Evolutionary conservation across 2,797 vertebrate species (phyloP).

Genomic region (Sebastes hubbsi): DNA sequence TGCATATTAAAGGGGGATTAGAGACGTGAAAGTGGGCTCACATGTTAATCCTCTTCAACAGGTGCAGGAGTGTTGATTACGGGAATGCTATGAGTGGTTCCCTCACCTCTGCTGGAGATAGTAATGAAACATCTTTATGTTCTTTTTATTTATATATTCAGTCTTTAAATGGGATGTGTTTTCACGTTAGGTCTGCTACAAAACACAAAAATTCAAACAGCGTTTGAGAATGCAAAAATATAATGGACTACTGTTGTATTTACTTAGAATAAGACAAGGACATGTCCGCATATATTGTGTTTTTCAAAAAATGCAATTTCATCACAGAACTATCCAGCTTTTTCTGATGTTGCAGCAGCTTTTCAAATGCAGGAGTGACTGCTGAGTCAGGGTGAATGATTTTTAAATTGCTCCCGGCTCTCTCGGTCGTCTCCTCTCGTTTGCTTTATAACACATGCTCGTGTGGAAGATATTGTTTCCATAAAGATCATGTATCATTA

Average conservation of each 20-base stretch:
- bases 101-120: conserved; percentile 14
- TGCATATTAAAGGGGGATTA: conserved; percentile 74
- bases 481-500: background rate
- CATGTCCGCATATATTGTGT: background rate
- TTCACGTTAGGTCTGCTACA: background rate
- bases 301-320: background rate
- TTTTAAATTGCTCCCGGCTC: background rate
- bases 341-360: conserved; percentile 10
- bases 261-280: background rate
- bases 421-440: background rate
- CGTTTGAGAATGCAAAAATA: background rate
- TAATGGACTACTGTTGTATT: background rate
- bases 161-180: background rate
- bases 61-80: conserved; percentile 63
- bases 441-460: background rate
- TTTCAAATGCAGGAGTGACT: background rate
- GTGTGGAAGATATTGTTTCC: background rate
- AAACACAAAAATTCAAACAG: background rate
- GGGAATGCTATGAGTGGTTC: conserved; percentile 18
- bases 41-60: conserved; percentile 69
- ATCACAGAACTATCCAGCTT: background rate
- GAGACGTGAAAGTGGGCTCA: conserved; percentile 49
- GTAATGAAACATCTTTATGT: background rate
- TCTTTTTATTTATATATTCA: background rate
- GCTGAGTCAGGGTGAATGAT: conserved; percentile 20